Evolutionary conservation across 64 coral and sea anemone genomes (phyloP).

Genomic region (Stichodactyla mertensii): DNA sequence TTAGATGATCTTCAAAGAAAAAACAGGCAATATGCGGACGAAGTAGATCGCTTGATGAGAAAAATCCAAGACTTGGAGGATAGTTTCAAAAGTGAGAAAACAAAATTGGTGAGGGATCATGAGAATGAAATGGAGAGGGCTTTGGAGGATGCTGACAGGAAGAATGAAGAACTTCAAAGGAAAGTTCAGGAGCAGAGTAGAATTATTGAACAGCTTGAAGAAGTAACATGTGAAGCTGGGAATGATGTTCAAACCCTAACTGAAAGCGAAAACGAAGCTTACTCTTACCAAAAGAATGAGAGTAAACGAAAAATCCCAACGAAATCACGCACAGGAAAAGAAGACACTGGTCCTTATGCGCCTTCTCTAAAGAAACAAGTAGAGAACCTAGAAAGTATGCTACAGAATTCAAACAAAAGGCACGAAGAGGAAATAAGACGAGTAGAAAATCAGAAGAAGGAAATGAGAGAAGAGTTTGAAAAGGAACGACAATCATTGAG

Average conservation of each 20-base stretch:
- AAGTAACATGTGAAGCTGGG: constrained; percentile 11
- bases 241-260: constrained; percentile 29
- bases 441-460: constrained; percentile 50
- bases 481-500: constrained; percentile 59
- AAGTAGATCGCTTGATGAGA: constrained; percentile 57
- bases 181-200: constrained; percentile 51
- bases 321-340: background rate
- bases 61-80: constrained; percentile 78
- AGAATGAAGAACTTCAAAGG: constrained; percentile 54
- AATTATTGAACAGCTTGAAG: constrained; percentile 49
- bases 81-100: constrained; percentile 62
- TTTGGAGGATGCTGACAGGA: constrained; percentile 49
- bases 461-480: constrained; percentile 67
- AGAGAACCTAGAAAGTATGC: constrained; percentile 50
- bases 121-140: constrained; percentile 67
- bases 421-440: constrained; percentile 59
- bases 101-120: constrained; percentile 26
- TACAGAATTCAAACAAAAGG: constrained; percentile 54
- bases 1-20: constrained; percentile 54
- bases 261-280: constrained; percentile 5
- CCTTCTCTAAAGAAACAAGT: constrained; percentile 60
- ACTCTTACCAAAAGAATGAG: background rate
- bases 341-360: background rate
- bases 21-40: constrained; percentile 57
- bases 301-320: background rate